Base-by-base conservation (phyloP, 2,797 vertebrate genomes). In the Neoniphon sammara region DNA sequence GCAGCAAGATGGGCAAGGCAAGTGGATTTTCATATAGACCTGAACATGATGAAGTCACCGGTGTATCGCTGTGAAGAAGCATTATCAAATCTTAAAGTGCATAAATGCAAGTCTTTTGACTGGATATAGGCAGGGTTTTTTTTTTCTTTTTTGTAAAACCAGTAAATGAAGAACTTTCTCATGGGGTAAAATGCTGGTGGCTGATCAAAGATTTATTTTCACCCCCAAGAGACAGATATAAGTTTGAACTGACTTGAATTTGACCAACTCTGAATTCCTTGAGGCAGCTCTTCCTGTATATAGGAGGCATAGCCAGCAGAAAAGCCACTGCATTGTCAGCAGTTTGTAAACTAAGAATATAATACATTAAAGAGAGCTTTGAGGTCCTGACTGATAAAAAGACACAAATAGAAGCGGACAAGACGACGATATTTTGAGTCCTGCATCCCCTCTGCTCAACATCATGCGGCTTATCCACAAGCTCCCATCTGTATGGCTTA, bases 271-370 rank as follows among this genome's bases (percentile, higher is more conserved):
- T 61, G 56, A 78, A 81, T 82, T 70, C 72, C 75, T 74, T 74
- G 56, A 71, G 77, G 85, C 78, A 64, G 58, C 60, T 73, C 75
- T 79, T 77, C 72, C 84, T 65, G 79, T 68, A 78, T 81, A 83
- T 69, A 73, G 81, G 84, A 85, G 75, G 77, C 64, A 81, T 77
- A 86, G 76, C 72, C 31, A 73, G 67, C 58, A 70, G 75, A 86
- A 71, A 7, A 36, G 83, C 81, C 54, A 69, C 25, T 0, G 12
- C 62, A 64, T 23, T 36, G 72, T 88, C 69, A 85, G 85, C 84
- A 70, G 80, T 86, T 84, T 75, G 18, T 54, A 81, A 87, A 77
- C 42, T 1, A 58, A 55, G 34, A 75, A 21, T 54, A 57, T 67
- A n/a, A n/a, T n/a, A n/a, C n/a, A n/a, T n/a, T 54, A 52, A 10